These are phyloP conservation scores for Homarus gammarus DNA, from an alignment of 2,888 invertebrate genomes.

Conservation along the genomic window DNA sequence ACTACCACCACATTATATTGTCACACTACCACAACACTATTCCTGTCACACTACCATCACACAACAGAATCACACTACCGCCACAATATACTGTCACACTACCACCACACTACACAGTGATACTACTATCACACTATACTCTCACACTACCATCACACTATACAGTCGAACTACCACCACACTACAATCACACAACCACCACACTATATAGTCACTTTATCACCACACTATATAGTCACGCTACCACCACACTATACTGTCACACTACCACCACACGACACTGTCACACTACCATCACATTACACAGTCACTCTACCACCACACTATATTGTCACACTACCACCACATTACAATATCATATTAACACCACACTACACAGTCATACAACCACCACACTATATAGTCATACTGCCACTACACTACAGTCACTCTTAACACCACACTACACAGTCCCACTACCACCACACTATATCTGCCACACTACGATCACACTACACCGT, in stretches of 20 bases:
- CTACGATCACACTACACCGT: background rate
- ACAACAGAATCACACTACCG: background rate
- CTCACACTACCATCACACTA: constrained; percentile 5
- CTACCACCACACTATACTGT: background rate
- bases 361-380: background rate
- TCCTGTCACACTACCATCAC: constrained; percentile 25
- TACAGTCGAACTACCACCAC: background rate
- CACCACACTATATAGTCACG: background rate
- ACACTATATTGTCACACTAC: background rate
- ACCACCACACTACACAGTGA: background rate
- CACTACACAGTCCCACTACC: background rate
- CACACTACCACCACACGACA: background rate
- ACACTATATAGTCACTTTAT: background rate
- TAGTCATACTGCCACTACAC: background rate
- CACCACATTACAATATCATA: background rate
- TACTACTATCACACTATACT: constrained; percentile 3
- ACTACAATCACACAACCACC: background rate
- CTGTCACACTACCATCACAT: background rate
- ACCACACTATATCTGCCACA: background rate
- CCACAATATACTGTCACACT: constrained; percentile 16
- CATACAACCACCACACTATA: background rate
- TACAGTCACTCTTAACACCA: background rate
- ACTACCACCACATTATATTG: background rate
- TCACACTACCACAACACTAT: constrained; percentile 28
- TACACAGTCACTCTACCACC: background rate